A percentile compares a stretch with the other conserved stretches of the same genome.
These are phyloP conservation scores for Electrophaes corylata DNA, from an alignment of 2,888 invertebrate genomes.

Conservation along the genomic window DNA sequence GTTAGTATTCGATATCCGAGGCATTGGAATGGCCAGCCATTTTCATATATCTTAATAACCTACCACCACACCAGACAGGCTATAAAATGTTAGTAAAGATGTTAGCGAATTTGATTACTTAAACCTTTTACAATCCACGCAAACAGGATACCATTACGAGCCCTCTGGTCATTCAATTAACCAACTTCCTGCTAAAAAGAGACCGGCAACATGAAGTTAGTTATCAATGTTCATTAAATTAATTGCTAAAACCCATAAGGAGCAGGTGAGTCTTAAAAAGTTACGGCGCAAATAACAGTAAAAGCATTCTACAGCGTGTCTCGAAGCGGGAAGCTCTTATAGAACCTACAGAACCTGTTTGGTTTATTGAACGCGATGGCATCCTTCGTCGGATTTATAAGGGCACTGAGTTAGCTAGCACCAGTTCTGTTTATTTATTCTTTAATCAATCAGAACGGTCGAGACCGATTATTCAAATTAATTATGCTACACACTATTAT, in stretches of 20 bases:
- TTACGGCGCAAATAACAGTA: constrained; percentile 63
- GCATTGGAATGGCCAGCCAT: neutral
- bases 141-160: constrained; percentile 11
- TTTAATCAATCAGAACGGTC: neutral
- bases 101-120: neutral
- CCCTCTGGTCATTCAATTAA: constrained; percentile 17
- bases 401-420: constrained; percentile 44
- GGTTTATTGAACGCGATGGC: constrained; percentile 72
- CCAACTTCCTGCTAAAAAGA: neutral
- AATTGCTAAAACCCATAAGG: constrained; percentile 22
- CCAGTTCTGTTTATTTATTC: neutral
- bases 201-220: neutral
- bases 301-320: constrained; percentile 72
- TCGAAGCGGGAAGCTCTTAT: constrained; percentile 67
- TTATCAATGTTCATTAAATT: constrained; percentile 10
- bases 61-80: neutral
- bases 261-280: constrained; percentile 36
- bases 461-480: neutral
- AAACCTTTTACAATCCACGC: neutral
- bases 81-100: neutral
- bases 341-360: constrained; percentile 66
- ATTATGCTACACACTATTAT: too few species aligned
- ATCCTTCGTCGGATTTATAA: constrained; percentile 71
- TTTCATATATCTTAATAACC: neutral
- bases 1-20: neutral